Conservation (phyloP, 2,113 vertebrate species). For the Sylvilagus bachmani region DNA sequence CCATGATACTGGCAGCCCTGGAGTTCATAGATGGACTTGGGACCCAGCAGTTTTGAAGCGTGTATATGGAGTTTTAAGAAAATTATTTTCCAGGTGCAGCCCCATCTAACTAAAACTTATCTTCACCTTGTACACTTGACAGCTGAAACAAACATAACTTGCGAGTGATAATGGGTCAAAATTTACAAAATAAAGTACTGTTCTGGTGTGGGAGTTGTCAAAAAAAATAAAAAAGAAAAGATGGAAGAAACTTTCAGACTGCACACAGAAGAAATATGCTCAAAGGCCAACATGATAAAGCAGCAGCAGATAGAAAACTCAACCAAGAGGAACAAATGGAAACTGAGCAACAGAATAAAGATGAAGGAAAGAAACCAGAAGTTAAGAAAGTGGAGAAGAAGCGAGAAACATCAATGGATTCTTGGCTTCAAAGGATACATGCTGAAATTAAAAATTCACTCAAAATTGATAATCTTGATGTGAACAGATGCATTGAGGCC, state of each 20-base stretch:
- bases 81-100: no score
- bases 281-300: slow-evolving; percentile 91
- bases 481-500: slow-evolving; percentile 96
- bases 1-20: no score
- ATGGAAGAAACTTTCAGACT: slow-evolving; percentile 86
- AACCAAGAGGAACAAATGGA: slow-evolving; percentile 94
- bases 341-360: slow-evolving; percentile 92
- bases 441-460: slow-evolving; percentile 98
- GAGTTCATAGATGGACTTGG: no score
- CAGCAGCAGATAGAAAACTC: slow-evolving; percentile 91
- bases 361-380: slow-evolving; percentile 95
- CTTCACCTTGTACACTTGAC: no score
- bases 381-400: slow-evolving; percentile 95
- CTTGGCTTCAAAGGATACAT: slow-evolving; percentile 95
- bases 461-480: slow-evolving; percentile 98
- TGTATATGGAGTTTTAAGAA: no score
- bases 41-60: no score
- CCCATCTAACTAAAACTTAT: no score
- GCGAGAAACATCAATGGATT: slow-evolving; percentile 95
- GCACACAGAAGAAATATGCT: slow-evolving; percentile 89
- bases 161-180: no score
- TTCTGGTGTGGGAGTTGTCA: no score
- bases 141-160: no score
- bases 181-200: no score
- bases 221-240: no score